Evolutionary conservation across 2,113 vertebrate genomes (phyloP), one percentile per base, ranked within the genome.

Genomic region (Solea senegalensis): DNA sequence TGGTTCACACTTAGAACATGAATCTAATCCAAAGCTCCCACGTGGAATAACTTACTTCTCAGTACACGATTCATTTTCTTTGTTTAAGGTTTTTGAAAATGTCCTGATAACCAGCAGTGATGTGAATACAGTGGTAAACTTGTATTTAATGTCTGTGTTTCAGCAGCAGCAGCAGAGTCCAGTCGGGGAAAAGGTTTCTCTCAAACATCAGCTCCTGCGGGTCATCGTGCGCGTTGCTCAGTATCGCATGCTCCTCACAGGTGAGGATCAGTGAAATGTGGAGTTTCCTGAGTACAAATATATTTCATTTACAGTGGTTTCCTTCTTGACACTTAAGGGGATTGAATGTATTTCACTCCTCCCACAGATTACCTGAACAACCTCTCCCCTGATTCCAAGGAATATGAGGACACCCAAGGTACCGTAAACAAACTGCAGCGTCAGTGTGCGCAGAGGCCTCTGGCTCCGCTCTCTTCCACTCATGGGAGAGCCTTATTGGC

Each of bases 371-470:
- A 99, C 88, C 92, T 99, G 86, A 99, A 98, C 91, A 98, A 98
- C 88, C 96, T 99, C 62, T 96, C 95, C 57, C 97, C 98, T 0
- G 97, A 99, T 86, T 97, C 96, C 4, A 90, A 92, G 13, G 98
- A 99, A 78, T 99, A 99, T 82, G 95, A 97, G 85, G 90, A 94
- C 83, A 98, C 97, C 8, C 97, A 98, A 93, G 97, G 98, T 99
- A 94, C 60, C 15, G 45, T 72, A 62, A 78, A 77, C 15, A 76
- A 15, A 57, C 41, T 40, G 50, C 41, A 55, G 14, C 14, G 0
- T 1, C 12, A 34, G 16, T 58, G 66, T 57, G 45, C 48, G 61
- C 57, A 60, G 9, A 60, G 26, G 50, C 69, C 55, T 56, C 53
- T 57, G 48, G 10, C 50, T 65, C 49, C 10, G 7, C 40, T 67